Conservation (phyloP, 37 sponge, comb jelly and placozoan species). For the Ianthella basta region DNA sequence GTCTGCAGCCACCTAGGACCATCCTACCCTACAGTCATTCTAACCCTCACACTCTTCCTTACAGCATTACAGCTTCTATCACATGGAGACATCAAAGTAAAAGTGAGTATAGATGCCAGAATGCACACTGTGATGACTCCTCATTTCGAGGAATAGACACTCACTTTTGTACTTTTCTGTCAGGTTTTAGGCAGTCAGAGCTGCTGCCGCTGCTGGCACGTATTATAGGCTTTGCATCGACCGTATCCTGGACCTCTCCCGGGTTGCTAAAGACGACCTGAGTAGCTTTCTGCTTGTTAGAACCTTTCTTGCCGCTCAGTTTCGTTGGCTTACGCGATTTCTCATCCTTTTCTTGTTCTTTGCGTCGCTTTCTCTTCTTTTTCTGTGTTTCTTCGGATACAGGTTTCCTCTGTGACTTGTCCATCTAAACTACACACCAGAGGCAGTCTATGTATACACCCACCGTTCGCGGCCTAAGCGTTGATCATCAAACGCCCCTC, state of each 20-base stretch:
- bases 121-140: too few species aligned
- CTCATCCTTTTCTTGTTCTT: not conserved
- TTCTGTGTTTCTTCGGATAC: not conserved
- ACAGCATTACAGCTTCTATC: too few species aligned
- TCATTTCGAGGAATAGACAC: not conserved
- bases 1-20: not conserved
- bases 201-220: conserved; percentile 28
- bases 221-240: not conserved
- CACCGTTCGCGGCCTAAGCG: too few species aligned
- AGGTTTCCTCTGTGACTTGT: not conserved
- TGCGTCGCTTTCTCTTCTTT: conserved; percentile 12
- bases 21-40: not conserved
- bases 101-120: too few species aligned
- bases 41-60: too few species aligned
- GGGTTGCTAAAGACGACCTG: too few species aligned
- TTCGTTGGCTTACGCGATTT: not conserved
- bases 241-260: not conserved
- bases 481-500: too few species aligned
- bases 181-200: conserved; percentile 7
- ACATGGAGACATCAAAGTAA: too few species aligned
- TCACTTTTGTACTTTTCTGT: conserved; percentile 10
- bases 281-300: too few species aligned
- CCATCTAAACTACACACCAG: not conserved
- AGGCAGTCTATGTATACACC: not conserved
- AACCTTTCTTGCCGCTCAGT: not conserved